A percentile compares a stretch with the other conserved stretches of the same genome.
These are phyloP conservation scores for Heteractis magnifica DNA, from an alignment of 92 coral and sea anemone species.

Conservation along the genomic window DNA sequence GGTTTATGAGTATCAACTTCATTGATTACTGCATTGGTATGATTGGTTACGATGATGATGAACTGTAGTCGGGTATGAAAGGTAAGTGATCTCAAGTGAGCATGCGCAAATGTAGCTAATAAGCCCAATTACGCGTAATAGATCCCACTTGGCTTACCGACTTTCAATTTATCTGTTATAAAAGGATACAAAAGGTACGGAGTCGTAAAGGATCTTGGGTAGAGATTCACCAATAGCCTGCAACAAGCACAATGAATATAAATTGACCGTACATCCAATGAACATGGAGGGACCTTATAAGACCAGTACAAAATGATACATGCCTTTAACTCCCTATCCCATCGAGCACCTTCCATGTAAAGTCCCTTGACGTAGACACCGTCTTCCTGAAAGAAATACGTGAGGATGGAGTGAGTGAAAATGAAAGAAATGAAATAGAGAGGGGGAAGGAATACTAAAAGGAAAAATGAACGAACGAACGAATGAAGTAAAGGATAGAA, in stretches of 20 bases:
- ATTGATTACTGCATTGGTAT: too few relatives aligned
- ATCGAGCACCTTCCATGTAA: constrained; percentile 94
- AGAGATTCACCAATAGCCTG: constrained; percentile 92
- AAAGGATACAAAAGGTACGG: constrained; percentile 96
- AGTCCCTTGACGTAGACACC: constrained; percentile 94
- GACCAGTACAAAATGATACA: background rate
- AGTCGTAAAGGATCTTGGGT: constrained; percentile 88
- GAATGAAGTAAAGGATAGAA: background rate
- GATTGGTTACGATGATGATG: too few relatives aligned
- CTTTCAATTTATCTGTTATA: background rate
- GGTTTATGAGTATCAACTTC: too few relatives aligned
- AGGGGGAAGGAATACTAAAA: background rate
- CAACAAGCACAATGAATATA: background rate
- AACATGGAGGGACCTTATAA: background rate
- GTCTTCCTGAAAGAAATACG: constrained; percentile 56
- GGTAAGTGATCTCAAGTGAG: too few relatives aligned
- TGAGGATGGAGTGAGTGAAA: background rate
- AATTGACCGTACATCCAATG: background rate
- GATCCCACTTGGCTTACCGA: background rate
- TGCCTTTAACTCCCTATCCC: constrained; percentile 82
- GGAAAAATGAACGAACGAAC: background rate
- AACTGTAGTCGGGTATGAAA: too few relatives aligned
- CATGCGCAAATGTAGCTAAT: too few relatives aligned
- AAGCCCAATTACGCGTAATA: background rate
- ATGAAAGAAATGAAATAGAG: background rate